Evolutionary conservation across 2,888 invertebrate genomes (phyloP).

Genomic region (Melolontha melolontha): DNA sequence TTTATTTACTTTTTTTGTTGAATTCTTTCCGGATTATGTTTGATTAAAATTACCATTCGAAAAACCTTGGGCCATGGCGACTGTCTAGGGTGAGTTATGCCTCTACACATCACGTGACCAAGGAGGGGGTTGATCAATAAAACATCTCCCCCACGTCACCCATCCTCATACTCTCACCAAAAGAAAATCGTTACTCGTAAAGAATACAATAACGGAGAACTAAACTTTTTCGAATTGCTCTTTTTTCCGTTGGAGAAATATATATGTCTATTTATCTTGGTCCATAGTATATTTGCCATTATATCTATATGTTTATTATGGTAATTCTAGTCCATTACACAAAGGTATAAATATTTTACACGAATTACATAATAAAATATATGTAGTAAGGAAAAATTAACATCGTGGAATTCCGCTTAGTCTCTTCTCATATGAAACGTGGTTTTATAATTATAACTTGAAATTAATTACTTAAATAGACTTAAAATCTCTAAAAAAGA

Average conservation of each 20-base stretch:
- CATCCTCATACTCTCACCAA: slow-evolving; percentile 59
- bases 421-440: too few relatives aligned
- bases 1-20: slow-evolving; percentile 23
- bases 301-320: slow-evolving; percentile 13
- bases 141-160: slow-evolving; percentile 65
- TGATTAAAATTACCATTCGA: slow-evolving; percentile 43
- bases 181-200: slow-evolving; percentile 66
- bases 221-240: slow-evolving; percentile 39
- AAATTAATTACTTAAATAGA: too few relatives aligned
- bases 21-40: slow-evolving; percentile 34
- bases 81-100: slow-evolving; percentile 65
- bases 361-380: neutral
- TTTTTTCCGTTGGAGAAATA: slow-evolving; percentile 17
- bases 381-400: neutral
- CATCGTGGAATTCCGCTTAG: too few relatives aligned
- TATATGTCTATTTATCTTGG: slow-evolving; percentile 16
- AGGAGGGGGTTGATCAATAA: slow-evolving; percentile 70
- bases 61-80: slow-evolving; percentile 47
- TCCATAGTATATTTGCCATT: neutral
- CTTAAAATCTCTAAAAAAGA: too few relatives aligned
- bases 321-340: neutral
- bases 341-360: slow-evolving; percentile 3
- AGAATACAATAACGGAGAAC: slow-evolving; percentile 60
- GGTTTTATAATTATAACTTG: too few relatives aligned
- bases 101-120: slow-evolving; percentile 64